Base-by-base conservation (phyloP, 2,888 invertebrate species). In the Pterostichus niger region DNA sequence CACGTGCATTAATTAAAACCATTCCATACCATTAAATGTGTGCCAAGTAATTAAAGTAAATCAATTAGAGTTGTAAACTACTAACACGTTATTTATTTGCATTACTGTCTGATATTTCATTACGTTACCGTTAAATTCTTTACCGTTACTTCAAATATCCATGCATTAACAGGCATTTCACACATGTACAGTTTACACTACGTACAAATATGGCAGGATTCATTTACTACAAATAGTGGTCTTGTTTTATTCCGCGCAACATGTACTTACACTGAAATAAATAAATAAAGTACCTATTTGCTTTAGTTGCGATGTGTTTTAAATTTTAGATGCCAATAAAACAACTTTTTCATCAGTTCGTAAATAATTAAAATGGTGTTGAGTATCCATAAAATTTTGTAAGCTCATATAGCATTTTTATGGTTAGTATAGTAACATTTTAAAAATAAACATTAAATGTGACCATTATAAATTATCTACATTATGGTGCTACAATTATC, bases 331-430 rank as follows among this genome's bases (percentile, higher is more conserved):
- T 46, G 73, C 44, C 13, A 49, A 44, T 44, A 73, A 73, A 46
- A 46, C 73, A 40, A 73, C 17, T 73, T 64, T 59, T 73, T 17
- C 44, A 73, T 46, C 73, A 73, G 44, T 46, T 49, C 49, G 73
- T 73, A 24, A 73, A 73, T 73, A 46, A 73, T 73, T 73, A 73
- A 73, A 73, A 49, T 68, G 46, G 73, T 44, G 73, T 73, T 73
- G 73, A 73, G 73, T 49, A 46, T 44, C 46, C 73, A 24, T 73
- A 73, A 73, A 73, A 46, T 73, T 73, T 59, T 73, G 73, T 44
- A 24, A 44, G 13, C 73, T 49, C 73, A 40, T 17, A 40, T 13
- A 68, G 35, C 15, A 40, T 68, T 68, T 68, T 68, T 68, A 68
- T 68, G 68, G 9, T 59, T 3, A 7, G 24, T 40, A 40, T 6